Conservation (phyloP, 2,797 vertebrate genomes). For the Sebastes alutus region DNA sequence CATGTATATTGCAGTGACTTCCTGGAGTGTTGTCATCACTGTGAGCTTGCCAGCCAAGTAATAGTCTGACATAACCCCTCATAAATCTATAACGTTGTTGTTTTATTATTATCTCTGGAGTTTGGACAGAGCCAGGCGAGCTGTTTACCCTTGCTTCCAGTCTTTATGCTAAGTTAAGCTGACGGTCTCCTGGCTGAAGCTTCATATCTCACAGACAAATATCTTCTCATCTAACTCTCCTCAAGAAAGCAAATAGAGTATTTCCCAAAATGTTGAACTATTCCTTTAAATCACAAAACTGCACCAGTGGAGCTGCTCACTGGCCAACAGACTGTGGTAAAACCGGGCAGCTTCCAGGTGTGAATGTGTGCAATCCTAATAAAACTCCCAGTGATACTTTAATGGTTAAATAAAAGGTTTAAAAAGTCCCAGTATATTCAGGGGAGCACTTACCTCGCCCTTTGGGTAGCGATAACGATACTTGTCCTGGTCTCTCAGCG, state of each 20-base stretch:
- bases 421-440: not conserved
- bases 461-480: slow-evolving; percentile 94
- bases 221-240: not conserved
- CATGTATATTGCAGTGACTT: not conserved
- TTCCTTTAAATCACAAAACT: too few relatives aligned
- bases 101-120: not conserved
- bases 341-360: not conserved
- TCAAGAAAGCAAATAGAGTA: not conserved
- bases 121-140: not conserved
- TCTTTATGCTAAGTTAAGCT: not conserved
- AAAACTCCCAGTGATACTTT: not conserved
- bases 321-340: not conserved
- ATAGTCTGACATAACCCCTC: not conserved
- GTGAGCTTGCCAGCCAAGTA: not conserved
- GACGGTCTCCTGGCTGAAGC: not conserved
- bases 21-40: not conserved
- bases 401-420: not conserved
- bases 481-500: slow-evolving; percentile 92
- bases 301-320: too few relatives aligned
- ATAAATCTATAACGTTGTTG: not conserved
- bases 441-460: slow-evolving; percentile 84
- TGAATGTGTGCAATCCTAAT: not conserved
- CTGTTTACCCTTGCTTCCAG: not conserved
- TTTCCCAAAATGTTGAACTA: not conserved
- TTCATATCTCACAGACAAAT: not conserved